Percentiles rank a stretch among this genome's conserved stretches.
Conservation (phyloP, 2,888 invertebrate species). For the Onchidella celtica region DNA sequence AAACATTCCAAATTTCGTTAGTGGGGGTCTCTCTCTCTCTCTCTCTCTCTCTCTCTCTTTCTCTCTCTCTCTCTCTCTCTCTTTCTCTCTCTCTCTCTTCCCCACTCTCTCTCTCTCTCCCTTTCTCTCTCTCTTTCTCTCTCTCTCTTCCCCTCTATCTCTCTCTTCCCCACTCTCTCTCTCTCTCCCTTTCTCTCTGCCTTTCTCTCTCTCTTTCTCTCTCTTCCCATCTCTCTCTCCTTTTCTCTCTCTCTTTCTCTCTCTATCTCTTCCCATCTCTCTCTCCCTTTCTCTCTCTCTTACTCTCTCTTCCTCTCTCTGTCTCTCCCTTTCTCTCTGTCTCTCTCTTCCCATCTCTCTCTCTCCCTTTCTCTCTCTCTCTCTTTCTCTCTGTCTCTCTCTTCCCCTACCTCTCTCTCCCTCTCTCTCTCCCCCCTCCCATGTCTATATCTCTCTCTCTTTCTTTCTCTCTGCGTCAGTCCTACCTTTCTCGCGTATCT, state of each 20-base stretch:
- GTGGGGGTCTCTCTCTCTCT: too few species aligned
- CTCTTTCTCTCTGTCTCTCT: too few species aligned
- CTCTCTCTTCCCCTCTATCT: neutral
- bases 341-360: neutral
- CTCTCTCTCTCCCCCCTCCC: conserved; percentile 15
- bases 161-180: neutral
- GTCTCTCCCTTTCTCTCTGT: too few species aligned
- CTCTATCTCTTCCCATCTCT: too few species aligned
- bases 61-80: conserved; percentile 29
- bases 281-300: neutral
- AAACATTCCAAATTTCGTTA: neutral
- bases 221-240: neutral
- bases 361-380: conserved; percentile 11
- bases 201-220: conserved; percentile 24
- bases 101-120: neutral
- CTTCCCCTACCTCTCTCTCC: too few species aligned
- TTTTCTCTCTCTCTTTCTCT: too few species aligned
- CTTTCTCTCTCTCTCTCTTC: neutral
- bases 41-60: conserved; percentile 21
- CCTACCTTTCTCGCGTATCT: neutral
- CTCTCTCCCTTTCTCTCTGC: conserved; percentile 8
- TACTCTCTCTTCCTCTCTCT: conserved; percentile 1
- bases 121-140: neutral
- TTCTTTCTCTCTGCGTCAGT: conserved; percentile 5
- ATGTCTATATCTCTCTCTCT: too few species aligned